Evolutionary conservation across 2,797 vertebrate species (phyloP).

Genomic region (Percopsis omiscomaycus): DNA sequence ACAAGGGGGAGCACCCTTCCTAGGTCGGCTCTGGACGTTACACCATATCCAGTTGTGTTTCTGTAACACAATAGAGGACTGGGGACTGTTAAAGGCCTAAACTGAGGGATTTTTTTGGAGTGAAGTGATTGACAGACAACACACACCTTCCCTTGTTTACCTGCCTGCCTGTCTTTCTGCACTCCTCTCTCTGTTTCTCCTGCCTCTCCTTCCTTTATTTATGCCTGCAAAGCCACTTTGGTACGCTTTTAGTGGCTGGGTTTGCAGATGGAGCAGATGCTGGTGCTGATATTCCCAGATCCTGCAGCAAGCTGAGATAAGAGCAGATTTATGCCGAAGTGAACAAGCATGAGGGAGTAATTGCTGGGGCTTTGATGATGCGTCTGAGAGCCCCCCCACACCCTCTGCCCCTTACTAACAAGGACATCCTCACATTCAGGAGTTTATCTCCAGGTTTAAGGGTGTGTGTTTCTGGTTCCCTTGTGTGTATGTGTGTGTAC

Average conservation of each 20-base stretch:
- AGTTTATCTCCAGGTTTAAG: constrained; percentile 57
- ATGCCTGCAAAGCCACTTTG: constrained; percentile 74
- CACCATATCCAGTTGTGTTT: no score
- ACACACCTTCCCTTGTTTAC: constrained; percentile 26
- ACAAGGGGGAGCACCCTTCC: no score
- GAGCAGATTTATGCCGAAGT: constrained; percentile 76
- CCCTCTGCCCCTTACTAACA: constrained; percentile 73
- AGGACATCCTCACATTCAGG: constrained; percentile 70
- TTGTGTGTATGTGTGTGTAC: constrained; percentile 8
- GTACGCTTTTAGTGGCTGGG: constrained; percentile 74
- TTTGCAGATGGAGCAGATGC: constrained; percentile 76
- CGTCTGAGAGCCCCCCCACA: constrained; percentile 64
- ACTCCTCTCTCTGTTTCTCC: constrained; percentile 33
- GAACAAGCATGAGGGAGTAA: constrained; percentile 71
- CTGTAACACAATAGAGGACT: no score
- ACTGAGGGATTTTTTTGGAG: constrained; percentile 4
- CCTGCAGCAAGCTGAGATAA: constrained; percentile 73
- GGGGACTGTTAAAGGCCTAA: no score
- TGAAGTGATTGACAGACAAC: constrained; percentile 57
- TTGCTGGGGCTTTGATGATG: constrained; percentile 76
- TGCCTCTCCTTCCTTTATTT: constrained; percentile 66
- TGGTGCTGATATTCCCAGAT: constrained; percentile 72
- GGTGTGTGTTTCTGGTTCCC: constrained; percentile 13
- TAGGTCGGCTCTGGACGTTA: no score
- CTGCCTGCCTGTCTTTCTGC: constrained; percentile 44